A percentile compares a stretch with the other conserved stretches of the same genome.
Conservation (phyloP, 2,888 invertebrate species). For the Apotomis betuletana region DNA sequence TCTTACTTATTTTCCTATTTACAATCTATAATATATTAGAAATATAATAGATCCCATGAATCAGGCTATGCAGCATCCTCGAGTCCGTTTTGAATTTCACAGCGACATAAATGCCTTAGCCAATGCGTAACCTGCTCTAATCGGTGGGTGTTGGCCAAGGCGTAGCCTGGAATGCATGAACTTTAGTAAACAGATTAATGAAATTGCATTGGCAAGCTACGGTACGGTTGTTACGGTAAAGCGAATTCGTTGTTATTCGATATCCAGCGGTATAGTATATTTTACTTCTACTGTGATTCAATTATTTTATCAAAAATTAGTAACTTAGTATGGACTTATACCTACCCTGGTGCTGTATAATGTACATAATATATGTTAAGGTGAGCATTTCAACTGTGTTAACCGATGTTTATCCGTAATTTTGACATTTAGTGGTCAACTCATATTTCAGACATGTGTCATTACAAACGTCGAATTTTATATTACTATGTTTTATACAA, state of each 20-base stretch:
- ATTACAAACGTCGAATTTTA: too few species aligned
- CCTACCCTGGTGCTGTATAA: too few species aligned
- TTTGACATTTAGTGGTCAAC: too few species aligned
- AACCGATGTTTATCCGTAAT: too few species aligned
- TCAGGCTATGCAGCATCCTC: neutral
- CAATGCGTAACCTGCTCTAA: slow-evolving; percentile 29
- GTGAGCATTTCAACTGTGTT: too few species aligned
- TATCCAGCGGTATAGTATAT: neutral
- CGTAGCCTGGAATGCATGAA: slow-evolving; percentile 33
- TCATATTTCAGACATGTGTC: too few species aligned
- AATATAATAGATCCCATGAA: neutral
- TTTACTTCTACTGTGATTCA: too few species aligned
- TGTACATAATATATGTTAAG: too few species aligned
- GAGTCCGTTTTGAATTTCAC: slow-evolving; percentile 18
- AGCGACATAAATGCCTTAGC: slow-evolving; percentile 21
- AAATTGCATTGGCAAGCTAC: slow-evolving; percentile 23
- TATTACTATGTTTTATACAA: too few species aligned
- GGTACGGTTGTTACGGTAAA: neutral
- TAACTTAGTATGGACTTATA: too few species aligned
- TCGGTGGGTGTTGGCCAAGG: slow-evolving; percentile 30
- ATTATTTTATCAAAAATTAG: too few species aligned
- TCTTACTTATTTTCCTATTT: too few species aligned
- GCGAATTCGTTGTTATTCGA: slow-evolving; percentile 16
- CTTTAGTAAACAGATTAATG: slow-evolving; percentile 31
- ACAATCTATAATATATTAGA: neutral